Evolutionary conservation across 2,113 vertebrate genomes (phyloP).

Genomic region (Herpetotheres cachinnans): DNA sequence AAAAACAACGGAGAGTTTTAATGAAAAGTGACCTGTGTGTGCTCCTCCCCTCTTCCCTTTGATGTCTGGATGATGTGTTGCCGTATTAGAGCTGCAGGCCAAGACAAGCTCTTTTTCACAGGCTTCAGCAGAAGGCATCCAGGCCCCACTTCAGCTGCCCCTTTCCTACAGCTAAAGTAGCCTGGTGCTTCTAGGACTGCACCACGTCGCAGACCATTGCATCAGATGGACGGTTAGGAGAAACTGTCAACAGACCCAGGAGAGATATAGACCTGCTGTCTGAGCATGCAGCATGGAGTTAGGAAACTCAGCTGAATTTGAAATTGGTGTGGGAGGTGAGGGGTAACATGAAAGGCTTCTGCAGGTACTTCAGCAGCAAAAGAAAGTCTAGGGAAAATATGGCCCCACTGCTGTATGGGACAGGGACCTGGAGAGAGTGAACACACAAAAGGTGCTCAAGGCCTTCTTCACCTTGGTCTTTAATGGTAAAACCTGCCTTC

Average conservation of each 20-base stretch:
- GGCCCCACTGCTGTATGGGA: background rate
- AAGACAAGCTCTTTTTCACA: background rate
- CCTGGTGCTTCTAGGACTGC: background rate
- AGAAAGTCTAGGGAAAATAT: background rate
- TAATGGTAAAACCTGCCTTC: background rate
- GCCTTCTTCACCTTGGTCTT: background rate
- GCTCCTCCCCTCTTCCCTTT: background rate
- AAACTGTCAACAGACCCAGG: background rate
- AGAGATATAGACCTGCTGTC: background rate
- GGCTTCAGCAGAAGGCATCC: background rate
- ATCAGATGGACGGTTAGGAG: background rate
- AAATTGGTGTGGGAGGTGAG: background rate
- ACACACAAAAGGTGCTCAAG: background rate
- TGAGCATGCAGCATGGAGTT: background rate
- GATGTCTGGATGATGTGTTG: background rate
- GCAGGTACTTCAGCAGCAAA: background rate
- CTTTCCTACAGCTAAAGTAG: background rate
- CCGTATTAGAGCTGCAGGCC: background rate
- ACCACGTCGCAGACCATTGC: rapidly evolving
- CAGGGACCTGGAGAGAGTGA: background rate
- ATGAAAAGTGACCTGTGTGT: background rate
- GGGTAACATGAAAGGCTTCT: background rate
- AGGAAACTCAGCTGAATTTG: background rate
- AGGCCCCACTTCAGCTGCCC: background rate
- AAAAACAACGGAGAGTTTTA: background rate